Evolutionary conservation across 2,113 vertebrate species (phyloP).

Genomic region (Channa argus): DNA sequence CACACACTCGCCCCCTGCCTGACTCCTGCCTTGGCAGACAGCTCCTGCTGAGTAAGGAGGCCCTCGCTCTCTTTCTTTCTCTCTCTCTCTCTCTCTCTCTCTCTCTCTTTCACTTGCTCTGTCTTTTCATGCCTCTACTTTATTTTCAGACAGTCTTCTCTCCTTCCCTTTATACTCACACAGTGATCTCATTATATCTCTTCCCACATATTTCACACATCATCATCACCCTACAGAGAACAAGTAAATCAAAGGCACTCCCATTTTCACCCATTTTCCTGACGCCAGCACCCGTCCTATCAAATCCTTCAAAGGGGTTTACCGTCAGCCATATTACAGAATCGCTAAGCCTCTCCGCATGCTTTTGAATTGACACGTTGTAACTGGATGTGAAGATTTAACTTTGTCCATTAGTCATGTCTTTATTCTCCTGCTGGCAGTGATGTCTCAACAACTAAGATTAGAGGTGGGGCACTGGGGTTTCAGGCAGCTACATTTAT

Average conservation of each 20-base stretch:
- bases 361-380: slow-evolving; percentile 58
- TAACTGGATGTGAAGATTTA: slow-evolving; percentile 64
- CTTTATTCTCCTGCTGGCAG: slow-evolving; percentile 61
- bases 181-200: slow-evolving; percentile 25
- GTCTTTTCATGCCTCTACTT: slow-evolving; percentile 29
- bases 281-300: slow-evolving; percentile 21
- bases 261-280: slow-evolving; percentile 11
- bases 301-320: slow-evolving; percentile 37
- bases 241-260: slow-evolving; percentile 36
- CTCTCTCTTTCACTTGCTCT: slow-evolving; percentile 4
- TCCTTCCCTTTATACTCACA: slow-evolving; percentile 32
- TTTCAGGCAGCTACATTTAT: slow-evolving; percentile 48
- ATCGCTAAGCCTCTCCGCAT: slow-evolving; percentile 28
- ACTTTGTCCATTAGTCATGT: slow-evolving; percentile 64
- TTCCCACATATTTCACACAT: slow-evolving; percentile 34
- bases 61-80: slow-evolving; percentile 41
- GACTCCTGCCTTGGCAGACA: slow-evolving; percentile 79
- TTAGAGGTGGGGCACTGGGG: slow-evolving; percentile 60
- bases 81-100: neutral
- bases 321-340: slow-evolving; percentile 29
- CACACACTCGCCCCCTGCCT: slow-evolving; percentile 62
- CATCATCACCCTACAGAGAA: slow-evolving; percentile 31
- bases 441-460: slow-evolving; percentile 68
- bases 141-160: slow-evolving; percentile 42
- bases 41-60: slow-evolving; percentile 79